These are phyloP conservation scores for Nephila pilipes DNA, from an alignment of 1,140 invertebrate species.

Conservation along the genomic window DNA sequence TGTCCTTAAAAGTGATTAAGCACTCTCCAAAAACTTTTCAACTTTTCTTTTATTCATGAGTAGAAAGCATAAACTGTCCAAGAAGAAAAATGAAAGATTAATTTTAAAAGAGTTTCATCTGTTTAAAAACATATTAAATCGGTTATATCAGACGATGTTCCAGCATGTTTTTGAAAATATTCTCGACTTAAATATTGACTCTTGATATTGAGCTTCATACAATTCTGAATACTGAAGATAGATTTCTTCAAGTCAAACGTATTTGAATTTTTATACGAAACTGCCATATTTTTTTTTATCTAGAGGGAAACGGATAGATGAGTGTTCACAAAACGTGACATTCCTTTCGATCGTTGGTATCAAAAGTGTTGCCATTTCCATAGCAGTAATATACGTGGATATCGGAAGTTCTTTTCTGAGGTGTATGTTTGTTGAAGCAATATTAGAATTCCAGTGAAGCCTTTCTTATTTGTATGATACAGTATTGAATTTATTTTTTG, in stretches of 20 bases:
- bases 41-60: too few relatives aligned
- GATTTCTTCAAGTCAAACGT: not conserved
- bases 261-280: not conserved
- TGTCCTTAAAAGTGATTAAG: too few relatives aligned
- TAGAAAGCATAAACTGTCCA: too few relatives aligned
- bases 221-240: not conserved
- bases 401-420: not conserved
- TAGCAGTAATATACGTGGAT: not conserved
- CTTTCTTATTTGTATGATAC: not conserved
- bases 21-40: too few relatives aligned
- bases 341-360: not conserved
- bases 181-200: not conserved
- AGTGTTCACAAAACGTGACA: conserved; percentile 8
- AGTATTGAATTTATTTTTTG: not conserved
- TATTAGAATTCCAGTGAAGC: not conserved
- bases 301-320: not conserved
- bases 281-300: not conserved
- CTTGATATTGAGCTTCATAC: not conserved
- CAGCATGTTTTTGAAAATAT: not conserved
- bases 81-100: too few relatives aligned
- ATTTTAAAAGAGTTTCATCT: too few relatives aligned
- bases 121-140: too few relatives aligned
- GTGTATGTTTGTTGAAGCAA: not conserved
- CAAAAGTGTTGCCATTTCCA: conserved; percentile 15
- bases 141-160: too few relatives aligned